phyloP scores from a whole-genome alignment of 2,888 invertebrate genomes.

The Bruchidius siliquastri region DNA sequence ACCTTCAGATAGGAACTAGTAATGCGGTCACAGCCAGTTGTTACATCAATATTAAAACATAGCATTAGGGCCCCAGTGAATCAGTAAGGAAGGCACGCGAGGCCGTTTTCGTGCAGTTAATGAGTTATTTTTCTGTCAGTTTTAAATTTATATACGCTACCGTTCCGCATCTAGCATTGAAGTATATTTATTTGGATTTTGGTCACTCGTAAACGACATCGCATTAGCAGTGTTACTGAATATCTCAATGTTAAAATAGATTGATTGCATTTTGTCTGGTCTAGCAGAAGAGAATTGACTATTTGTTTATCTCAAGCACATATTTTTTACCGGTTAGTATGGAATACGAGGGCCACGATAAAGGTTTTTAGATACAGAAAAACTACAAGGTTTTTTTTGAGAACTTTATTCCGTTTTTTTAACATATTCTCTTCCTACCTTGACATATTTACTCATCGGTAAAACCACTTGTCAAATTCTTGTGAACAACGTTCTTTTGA shows the following conservation, averaged over 20 bases:
- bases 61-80: slow-evolving; percentile 9
- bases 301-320: too few relatives aligned
- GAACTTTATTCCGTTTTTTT: too few relatives aligned
- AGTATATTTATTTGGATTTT: neutral
- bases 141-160: slow-evolving; percentile 8
- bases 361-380: too few relatives aligned
- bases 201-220: neutral
- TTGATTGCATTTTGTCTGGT: too few relatives aligned
- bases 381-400: too few relatives aligned
- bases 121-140: slow-evolving; percentile 10
- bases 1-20: slow-evolving; percentile 22
- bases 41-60: slow-evolving; percentile 25
- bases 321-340: too few relatives aligned
- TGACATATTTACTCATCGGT: too few relatives aligned
- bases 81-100: slow-evolving; percentile 14
- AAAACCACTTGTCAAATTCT: too few relatives aligned
- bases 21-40: slow-evolving; percentile 24
- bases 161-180: neutral
- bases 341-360: too few relatives aligned
- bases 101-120: slow-evolving; percentile 6
- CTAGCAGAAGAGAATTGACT: too few relatives aligned
- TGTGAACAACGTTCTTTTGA: too few relatives aligned
- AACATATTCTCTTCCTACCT: too few relatives aligned
- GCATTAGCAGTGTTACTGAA: neutral
- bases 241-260: neutral